Base-by-base conservation (phyloP, 2,797 vertebrate genomes). In the Sebastes steindachneri region DNA sequence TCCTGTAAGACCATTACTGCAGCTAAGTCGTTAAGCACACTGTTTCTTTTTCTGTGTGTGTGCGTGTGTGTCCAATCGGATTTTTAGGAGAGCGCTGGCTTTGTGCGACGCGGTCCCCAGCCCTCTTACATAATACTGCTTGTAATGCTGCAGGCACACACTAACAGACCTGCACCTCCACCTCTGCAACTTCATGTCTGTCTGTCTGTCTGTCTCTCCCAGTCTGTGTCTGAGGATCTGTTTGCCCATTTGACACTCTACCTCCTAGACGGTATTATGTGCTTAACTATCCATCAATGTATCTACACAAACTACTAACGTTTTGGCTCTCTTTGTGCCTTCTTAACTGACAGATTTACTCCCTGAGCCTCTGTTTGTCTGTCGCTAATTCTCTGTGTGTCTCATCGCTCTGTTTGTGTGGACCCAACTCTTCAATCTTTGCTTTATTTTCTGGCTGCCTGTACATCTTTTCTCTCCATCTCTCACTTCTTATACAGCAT, bases 71-170 rank as follows among this genome's bases (percentile, higher is more conserved):
- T 79, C 77, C 63, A 83, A 71, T 83, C 31, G 67, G 83, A 80
- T 83, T 82, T 89, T 83, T 75, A 67, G 69, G 26, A 62, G 57
- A 66, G 76, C 7, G 69, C 54, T 68, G 86, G 31, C 74, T 76
- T 67, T 88, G 68, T 79, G 73, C 1, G 48, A 82, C 77, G 75
- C 79, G 2, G 78, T 77, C 66, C 73, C 71, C 60, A 53, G 75
- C 63, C 69, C 69, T 79, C 81, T 92, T 93, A 90, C 73, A 68
- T 90, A 93, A 94, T 58, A 23, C 62, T 87, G 83, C 80, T 90
- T 89, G 82, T 88, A 83, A 87, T 89, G 73, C 87, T 89, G 88
- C 85, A 75, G 84, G 87, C 84, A 74, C 71, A 74, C 68, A 82
- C 86, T 71, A 65, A 80, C 77, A 77, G 84, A 82, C 83, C 75